Conservation (phyloP, 2,113 vertebrate genomes). For the Phaetusa simplex region DNA sequence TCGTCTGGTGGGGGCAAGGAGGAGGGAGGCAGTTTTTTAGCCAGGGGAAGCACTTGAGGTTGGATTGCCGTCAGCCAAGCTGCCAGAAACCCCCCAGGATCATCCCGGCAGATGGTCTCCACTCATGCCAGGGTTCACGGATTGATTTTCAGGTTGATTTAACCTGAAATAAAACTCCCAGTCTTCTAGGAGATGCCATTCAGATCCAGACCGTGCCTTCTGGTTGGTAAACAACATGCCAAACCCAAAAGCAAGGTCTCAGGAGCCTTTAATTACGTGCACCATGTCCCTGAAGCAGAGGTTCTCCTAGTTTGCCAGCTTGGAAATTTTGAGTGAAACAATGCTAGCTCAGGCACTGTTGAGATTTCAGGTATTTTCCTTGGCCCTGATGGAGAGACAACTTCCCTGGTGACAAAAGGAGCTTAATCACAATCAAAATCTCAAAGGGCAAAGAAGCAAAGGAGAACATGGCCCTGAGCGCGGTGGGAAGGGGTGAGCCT, state of each 20-base stretch:
- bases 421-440: neutral
- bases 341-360: neutral
- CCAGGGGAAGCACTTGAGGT: slow-evolving; percentile 19
- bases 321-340: neutral
- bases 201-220: neutral
- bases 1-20: neutral
- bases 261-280: neutral
- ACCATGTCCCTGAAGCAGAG: neutral
- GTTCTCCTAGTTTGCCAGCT: neutral
- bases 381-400: neutral
- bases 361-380: neutral
- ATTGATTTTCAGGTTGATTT: neutral
- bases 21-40: slow-evolving; percentile 9
- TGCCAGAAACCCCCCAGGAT: neutral
- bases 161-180: neutral
- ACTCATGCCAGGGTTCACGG: rapidly evolving
- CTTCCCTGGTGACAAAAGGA: rapidly evolving
- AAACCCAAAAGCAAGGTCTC: neutral
- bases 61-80: neutral
- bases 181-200: neutral
- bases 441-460: neutral
- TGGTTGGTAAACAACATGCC: neutral
- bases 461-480: neutral
- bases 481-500: neutral
- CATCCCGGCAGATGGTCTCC: neutral